Base-by-base conservation (phyloP, 2,888 invertebrate genomes). In the Agrotis clavis region DNA sequence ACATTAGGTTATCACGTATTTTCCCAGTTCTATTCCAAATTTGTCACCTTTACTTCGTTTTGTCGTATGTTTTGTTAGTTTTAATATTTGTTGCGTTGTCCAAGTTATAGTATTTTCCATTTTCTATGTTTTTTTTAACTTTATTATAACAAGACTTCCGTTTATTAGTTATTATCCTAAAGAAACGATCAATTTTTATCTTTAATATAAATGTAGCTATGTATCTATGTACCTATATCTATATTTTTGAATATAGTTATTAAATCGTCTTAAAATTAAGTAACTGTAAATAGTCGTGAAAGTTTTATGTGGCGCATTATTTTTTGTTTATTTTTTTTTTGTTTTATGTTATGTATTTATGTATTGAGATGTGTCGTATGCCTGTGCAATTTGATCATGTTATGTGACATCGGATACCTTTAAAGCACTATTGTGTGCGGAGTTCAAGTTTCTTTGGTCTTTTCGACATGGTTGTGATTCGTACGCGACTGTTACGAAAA, bases 291-390 rank as follows among this genome's bases (percentile, higher is more conserved):
- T 95, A 95, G 93, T 95, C 86, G 94, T 95, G 95, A 93, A 94
- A 93, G 94, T 94, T 95, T 94, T 95, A 94, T 91, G 95, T 96
- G 94, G 95, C 96, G 95, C 92, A 94, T 95, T 95, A 89, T 91
- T 89, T 94, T 94, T 92, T 93, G 90, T 93, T 92, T 90, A 90
- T 92, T 88, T 90, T 85, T 90, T 41, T 86, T 90, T 90, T 92
- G 91, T 94, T 94, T 92, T 92, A 94, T 90, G 92, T 95, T 95
- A 94, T 92, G 91, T 95, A 94, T 94, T 94, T 95, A 95, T 94
- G 94, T 95, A 94, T 91, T 91, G 91, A 90, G 89, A 90, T 89
- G 90, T 92, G 90, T 93, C 90, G 92, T 92, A 90, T 87, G 84
- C 81, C 83, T 86, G 86, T 85, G 82, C 81, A 88, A 87, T 86